Base-by-base conservation (phyloP, 2,888 invertebrate genomes). In the Priocnemis perturbator region DNA sequence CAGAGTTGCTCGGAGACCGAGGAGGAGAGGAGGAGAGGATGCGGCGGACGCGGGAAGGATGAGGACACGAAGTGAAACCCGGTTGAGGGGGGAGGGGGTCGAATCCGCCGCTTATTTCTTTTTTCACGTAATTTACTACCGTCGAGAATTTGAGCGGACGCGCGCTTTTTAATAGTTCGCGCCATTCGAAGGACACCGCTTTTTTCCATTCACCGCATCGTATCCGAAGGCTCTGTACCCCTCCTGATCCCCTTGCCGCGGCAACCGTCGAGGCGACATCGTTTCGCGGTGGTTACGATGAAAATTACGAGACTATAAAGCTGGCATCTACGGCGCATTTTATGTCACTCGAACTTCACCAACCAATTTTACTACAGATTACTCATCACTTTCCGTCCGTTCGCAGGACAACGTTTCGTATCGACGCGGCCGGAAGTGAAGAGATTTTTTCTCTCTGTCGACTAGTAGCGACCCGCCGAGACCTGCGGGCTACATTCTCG, bases 71-170 rank as follows among this genome's bases (percentile, higher is more conserved):
- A 26, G 60, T 45, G 57, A 59, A 37, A 37, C 37, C 4, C 37
- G 58, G 60, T 58, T 58, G 50, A 61, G 37, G 50, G 64, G n/a
- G 48, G 55, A 69, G 45, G 66, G 63, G 63, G 66, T 68, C 72
- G 77, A 76, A 77, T 76, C 69, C 66, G 58, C 60, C 77, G 74
- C 74, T 83, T 84, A 83, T 83, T 85, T 82, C 84, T 83, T 84
- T 83, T 83, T 84, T 79, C 78, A 73, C 81, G 81, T 86, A 87
- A 88, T 88, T 88, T 88, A 88, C 83, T 85, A 81, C 83, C 83
- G 74, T 68, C 81, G 83, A 85, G 85, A 87, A 87, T 87, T 87
- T 81, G 82, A 86, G 81, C 85, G 82, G 84, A 85, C 86, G 83
- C 85, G 81, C 81, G 83, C 80, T 85, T 86, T 86, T 86, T 83